Evolutionary conservation across 2,113 vertebrate species (phyloP).

Genomic region (Sturnus vulgaris): DNA sequence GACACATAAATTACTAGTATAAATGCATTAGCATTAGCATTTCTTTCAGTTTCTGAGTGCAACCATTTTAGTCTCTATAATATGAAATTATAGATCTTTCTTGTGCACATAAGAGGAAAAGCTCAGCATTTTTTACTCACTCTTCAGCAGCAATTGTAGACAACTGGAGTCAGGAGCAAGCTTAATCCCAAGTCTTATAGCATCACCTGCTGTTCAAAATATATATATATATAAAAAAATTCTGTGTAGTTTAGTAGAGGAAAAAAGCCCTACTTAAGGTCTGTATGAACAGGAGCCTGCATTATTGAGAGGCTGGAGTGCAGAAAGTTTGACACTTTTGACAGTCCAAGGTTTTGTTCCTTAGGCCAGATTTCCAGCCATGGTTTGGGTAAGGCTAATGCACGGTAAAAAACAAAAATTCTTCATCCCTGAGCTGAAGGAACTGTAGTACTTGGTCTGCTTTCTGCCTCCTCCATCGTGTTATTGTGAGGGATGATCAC

Average conservation of each 20-base stretch:
- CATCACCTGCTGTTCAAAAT: slow-evolving; percentile 68
- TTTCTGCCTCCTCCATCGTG: neutral
- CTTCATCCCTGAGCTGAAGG: neutral
- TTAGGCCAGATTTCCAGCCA: neutral
- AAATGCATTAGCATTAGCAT: neutral
- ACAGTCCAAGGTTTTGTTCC: neutral
- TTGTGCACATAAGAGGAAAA: neutral
- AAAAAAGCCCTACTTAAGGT: neutral
- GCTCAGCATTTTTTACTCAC: neutral
- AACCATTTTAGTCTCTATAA: neutral
- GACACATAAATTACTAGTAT: neutral
- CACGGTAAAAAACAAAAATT: neutral
- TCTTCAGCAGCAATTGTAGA: neutral
- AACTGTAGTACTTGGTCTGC: neutral
- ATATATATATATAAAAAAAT: neutral
- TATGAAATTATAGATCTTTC: neutral
- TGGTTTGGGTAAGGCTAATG: neutral
- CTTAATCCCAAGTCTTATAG: slow-evolving; percentile 45
- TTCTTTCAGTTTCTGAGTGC: neutral
- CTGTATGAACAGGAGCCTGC: neutral
- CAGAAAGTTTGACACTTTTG: neutral
- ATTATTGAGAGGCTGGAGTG: neutral
- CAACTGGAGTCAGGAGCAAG: too few species aligned
- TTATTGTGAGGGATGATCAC: neutral
- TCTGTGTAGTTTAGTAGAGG: neutral